phyloP scores from a whole-genome alignment of 2,797 vertebrate genomes.

The Syngnathus acus region DNA sequence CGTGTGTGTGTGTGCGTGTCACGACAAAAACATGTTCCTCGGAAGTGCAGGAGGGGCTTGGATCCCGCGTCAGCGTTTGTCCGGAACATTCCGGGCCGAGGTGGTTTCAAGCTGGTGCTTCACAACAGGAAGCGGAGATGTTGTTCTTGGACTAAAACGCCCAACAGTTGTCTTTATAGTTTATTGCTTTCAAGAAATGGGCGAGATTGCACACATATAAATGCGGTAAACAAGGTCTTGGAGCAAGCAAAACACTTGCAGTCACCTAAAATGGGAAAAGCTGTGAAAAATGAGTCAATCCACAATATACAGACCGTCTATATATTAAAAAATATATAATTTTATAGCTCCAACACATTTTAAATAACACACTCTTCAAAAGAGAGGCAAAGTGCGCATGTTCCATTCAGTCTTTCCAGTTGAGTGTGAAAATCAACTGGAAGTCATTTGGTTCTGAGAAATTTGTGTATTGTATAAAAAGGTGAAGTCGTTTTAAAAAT shows the following conservation, averaged over 20 bases:
- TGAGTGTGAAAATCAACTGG: background rate
- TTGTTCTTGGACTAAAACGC: slow-evolving; percentile 45
- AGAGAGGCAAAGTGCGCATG: background rate
- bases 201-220: background rate
- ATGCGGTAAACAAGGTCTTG: background rate
- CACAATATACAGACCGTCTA: too few species aligned
- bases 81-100: slow-evolving; percentile 19
- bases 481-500: background rate
- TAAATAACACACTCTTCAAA: too few species aligned
- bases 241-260: background rate
- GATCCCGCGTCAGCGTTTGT: slow-evolving; percentile 16
- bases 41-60: slow-evolving; percentile 6
- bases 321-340: too few species aligned
- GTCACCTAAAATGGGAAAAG: background rate
- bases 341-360: too few species aligned
- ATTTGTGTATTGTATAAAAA: background rate
- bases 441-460: background rate
- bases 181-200: slow-evolving; percentile 1
- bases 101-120: slow-evolving; percentile 21
- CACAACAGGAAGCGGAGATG: slow-evolving; percentile 56
- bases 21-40: slow-evolving; percentile 5
- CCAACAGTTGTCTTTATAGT: background rate
- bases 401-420: background rate
- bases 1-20: slow-evolving; percentile 13
- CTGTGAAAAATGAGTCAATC: background rate